phyloP scores from a whole-genome alignment of 2,113 vertebrate species.

The Esox niger region DNA sequence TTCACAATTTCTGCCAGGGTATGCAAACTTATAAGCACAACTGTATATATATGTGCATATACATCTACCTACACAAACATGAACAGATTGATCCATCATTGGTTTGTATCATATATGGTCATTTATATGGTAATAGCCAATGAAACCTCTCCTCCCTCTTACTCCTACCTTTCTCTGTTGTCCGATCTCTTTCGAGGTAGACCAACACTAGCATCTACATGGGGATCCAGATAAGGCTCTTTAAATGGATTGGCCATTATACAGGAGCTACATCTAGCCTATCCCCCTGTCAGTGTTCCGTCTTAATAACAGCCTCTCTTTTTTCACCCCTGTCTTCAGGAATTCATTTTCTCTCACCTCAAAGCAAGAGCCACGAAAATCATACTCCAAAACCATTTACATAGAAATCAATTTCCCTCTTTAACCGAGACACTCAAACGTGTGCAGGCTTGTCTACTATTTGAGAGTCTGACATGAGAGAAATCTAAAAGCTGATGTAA shows the following conservation, averaged over 20 bases:
- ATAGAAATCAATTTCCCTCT: conserved; percentile 69
- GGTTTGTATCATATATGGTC: conserved; percentile 44
- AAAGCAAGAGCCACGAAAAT: conserved; percentile 54
- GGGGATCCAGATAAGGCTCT: conserved; percentile 62
- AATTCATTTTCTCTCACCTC: conserved; percentile 69
- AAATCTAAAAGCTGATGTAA: not conserved
- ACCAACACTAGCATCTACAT: conserved; percentile 53
- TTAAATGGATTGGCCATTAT: conserved; percentile 69
- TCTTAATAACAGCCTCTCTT: conserved; percentile 55
- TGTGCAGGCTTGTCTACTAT: not conserved
- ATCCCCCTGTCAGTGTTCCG: conserved; percentile 53
- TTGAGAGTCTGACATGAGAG: not conserved
- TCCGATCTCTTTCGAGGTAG: conserved; percentile 37
- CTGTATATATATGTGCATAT: not conserved
- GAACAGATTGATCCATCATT: conserved; percentile 37
- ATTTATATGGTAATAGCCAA: conserved; percentile 69
- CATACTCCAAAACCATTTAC: conserved; percentile 75
- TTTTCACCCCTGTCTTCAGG: conserved; percentile 51
- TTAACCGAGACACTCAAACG: not conserved
- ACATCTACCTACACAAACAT: not conserved
- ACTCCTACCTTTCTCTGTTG: not conserved
- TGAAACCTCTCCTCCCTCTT: conserved; percentile 22
- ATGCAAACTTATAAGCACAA: conserved; percentile 19
- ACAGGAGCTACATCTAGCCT: conserved; percentile 54
- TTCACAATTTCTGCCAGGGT: too few species aligned